A percentile compares a stretch with the other conserved stretches of the same genome.
phyloP scores from a whole-genome alignment of 1,140 invertebrate genomes.

The Penaeus chinensis region DNA sequence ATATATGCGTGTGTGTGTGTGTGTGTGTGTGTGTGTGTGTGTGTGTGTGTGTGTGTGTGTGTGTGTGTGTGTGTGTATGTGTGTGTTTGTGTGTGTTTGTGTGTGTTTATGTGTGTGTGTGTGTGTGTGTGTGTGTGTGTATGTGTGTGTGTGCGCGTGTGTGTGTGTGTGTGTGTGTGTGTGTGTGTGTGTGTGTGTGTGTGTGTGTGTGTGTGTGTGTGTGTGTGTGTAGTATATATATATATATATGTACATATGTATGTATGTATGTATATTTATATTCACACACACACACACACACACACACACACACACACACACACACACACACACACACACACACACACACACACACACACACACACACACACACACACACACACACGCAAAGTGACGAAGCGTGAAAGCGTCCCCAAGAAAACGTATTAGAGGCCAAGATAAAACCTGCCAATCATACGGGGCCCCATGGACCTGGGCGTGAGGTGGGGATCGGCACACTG shows the following conservation, averaged over 20 bases:
- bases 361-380: background rate
- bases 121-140: background rate
- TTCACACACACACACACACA: background rate
- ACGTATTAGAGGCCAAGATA: no score
- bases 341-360: background rate
- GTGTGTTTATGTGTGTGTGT: background rate
- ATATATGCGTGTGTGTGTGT: background rate
- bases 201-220: background rate
- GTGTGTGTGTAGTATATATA: constrained; percentile 9
- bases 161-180: background rate
- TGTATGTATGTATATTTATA: constrained; percentile 5
- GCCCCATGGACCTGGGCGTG: no score
- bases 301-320: background rate
- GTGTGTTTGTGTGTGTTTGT: constrained; percentile 1
- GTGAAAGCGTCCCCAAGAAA: no score
- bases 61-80: background rate
- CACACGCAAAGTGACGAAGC: background rate
- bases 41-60: background rate
- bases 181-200: background rate
- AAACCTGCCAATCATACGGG: no score
- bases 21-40: background rate
- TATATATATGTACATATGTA: constrained; percentile 10
- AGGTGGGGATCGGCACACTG: no score
- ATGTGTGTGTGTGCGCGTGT: no score
- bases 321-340: background rate